A percentile compares a stretch with the other conserved stretches of the same genome.
Evolutionary conservation across 2,888 invertebrate genomes (phyloP).

Genomic region (Abscondita cerata): DNA sequence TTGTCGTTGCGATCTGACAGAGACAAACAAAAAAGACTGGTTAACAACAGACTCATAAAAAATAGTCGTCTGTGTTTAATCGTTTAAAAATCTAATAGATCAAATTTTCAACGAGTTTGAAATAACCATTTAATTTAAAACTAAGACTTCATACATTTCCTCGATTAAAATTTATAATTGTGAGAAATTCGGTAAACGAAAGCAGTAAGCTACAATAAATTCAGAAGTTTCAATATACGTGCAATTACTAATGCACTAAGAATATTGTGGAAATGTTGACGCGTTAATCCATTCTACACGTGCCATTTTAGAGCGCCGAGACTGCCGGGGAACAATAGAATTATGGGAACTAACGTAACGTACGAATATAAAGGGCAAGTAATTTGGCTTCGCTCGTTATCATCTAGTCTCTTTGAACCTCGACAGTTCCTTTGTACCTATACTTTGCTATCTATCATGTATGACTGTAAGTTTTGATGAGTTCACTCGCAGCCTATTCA

Average conservation of each 20-base stretch:
- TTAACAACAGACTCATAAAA: no score
- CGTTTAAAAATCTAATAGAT: no score
- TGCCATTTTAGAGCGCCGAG: conserved; percentile 32
- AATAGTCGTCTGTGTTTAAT: no score
- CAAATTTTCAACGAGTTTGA: no score
- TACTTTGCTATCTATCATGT: conserved; percentile 42
- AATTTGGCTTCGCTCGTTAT: conserved; percentile 55
- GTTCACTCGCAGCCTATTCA: conserved; percentile 38
- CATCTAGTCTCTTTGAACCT: conserved; percentile 53
- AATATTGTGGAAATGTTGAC: conserved; percentile 21
- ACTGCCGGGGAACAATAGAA: conserved; percentile 49
- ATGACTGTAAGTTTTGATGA: conserved; percentile 46
- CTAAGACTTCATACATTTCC: no score
- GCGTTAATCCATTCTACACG: conserved; percentile 35
- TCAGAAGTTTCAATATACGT: neutral
- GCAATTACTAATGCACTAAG: conserved; percentile 9
- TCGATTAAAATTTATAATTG: no score
- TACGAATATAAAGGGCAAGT: conserved; percentile 53
- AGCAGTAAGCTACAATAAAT: neutral
- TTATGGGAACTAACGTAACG: conserved; percentile 51
- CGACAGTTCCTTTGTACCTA: conserved; percentile 46
- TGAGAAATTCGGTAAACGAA: no score
- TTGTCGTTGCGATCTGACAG: no score
- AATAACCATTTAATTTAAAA: no score
- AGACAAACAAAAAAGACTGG: no score